A percentile compares a stretch with the other conserved stretches of the same genome.
Conservation (phyloP, 2,113 vertebrate species). For the Calidris pugnax region DNA sequence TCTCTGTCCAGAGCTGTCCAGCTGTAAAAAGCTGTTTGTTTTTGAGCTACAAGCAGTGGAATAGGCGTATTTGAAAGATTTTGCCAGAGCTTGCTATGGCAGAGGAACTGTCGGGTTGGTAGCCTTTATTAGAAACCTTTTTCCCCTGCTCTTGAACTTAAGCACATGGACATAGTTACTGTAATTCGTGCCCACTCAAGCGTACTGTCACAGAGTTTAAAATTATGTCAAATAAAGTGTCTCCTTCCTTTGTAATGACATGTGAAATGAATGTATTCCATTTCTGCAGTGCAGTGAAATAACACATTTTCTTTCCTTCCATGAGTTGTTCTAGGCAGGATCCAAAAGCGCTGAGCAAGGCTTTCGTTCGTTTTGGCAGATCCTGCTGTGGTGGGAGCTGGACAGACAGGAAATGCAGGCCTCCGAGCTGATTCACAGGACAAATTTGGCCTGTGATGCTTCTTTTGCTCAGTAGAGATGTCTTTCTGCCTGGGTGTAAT, state of each 20-base stretch:
- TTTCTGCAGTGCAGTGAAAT: neutral
- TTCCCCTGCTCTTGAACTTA: neutral
- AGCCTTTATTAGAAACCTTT: neutral
- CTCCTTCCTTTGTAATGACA: neutral
- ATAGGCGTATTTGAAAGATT: neutral
- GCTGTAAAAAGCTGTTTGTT: neutral
- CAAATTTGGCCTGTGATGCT: conserved; percentile 19
- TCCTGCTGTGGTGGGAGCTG: conserved; percentile 58
- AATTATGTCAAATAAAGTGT: neutral
- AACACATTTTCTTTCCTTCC: conserved; percentile 18
- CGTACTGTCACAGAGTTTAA: neutral
- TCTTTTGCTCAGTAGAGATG: neutral
- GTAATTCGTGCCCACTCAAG: neutral
- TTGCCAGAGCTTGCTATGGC: neutral
- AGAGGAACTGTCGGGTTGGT: neutral
- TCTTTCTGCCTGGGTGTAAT: conserved; percentile 6
- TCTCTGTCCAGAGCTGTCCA: neutral
- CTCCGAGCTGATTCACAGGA: conserved; percentile 1
- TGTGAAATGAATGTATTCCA: neutral
- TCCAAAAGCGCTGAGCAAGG: conserved; percentile 49
- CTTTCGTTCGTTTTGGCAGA: neutral
- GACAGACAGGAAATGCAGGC: conserved; percentile 55
- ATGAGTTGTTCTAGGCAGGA: conserved; percentile 31
- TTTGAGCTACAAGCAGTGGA: neutral
- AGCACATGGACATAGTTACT: neutral